Conservation (phyloP, 2,888 invertebrate species). For the Ormyrus nitidulus region DNA sequence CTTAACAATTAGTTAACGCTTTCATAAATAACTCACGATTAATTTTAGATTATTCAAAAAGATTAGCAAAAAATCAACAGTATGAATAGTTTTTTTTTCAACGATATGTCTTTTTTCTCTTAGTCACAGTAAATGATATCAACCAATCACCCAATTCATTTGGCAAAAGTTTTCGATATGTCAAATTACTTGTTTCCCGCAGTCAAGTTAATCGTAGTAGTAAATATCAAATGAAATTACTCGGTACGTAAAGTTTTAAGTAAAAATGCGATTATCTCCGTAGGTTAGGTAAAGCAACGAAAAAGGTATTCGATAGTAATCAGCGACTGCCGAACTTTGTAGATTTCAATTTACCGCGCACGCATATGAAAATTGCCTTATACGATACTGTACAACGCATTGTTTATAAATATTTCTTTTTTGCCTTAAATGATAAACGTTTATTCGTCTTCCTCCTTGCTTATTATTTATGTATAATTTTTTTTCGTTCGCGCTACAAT, state of each 20-base stretch:
- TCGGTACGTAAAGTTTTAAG: too few species aligned
- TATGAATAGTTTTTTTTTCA: not conserved
- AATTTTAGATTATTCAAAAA: slow-evolving; percentile 30
- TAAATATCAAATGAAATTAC: not conserved
- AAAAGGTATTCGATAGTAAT: too few species aligned
- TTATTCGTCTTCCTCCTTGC: slow-evolving; percentile 4
- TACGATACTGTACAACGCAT: slow-evolving; percentile 54
- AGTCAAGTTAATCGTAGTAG: slow-evolving; percentile 7
- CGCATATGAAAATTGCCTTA: slow-evolving; percentile 51
- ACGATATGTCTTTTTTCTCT: slow-evolving; percentile 38
- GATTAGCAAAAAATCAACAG: slow-evolving; percentile 34
- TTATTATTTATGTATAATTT: slow-evolving; percentile 45
- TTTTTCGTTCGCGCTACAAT: slow-evolving; percentile 40
- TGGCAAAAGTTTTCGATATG: slow-evolving; percentile 44
- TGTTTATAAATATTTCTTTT: slow-evolving; percentile 49
- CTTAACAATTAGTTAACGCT: slow-evolving; percentile 47
- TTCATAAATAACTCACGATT: slow-evolving; percentile 27
- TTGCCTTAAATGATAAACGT: slow-evolving; percentile 39
- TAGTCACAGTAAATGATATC: slow-evolving; percentile 35
- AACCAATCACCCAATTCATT: slow-evolving; percentile 35
- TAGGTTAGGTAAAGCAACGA: too few species aligned
- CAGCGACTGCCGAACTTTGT: not conserved
- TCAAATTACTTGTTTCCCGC: slow-evolving; percentile 39
- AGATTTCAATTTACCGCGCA: slow-evolving; percentile 31
- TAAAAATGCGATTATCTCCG: too few species aligned